These are phyloP conservation scores for Rhynchotus rufescens DNA, from an alignment of 2,797 vertebrate genomes.

Conservation along the genomic window DNA sequence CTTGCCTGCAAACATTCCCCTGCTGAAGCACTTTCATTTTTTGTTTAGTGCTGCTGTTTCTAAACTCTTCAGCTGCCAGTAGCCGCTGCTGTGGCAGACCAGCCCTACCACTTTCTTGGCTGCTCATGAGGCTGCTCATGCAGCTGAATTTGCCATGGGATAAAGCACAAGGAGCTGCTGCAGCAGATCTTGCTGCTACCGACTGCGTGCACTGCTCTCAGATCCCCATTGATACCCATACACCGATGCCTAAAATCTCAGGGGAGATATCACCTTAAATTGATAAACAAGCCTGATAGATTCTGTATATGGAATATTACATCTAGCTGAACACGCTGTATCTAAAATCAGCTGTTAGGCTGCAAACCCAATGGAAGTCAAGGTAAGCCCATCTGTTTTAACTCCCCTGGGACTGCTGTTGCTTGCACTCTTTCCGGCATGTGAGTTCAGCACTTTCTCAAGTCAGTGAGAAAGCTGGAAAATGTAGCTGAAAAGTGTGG, in stretches of 20 bases:
- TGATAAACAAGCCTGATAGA: background rate
- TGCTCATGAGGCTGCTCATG: background rate
- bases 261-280: background rate
- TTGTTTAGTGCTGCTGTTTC: background rate
- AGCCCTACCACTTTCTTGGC: background rate
- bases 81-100: background rate
- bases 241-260: background rate
- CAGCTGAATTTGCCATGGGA: background rate
- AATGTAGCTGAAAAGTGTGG: background rate
- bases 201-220: background rate
- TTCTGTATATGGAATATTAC: background rate
- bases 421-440: background rate
- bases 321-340: background rate
- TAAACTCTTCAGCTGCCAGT: background rate
- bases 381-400: background rate
- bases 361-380: background rate
- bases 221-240: background rate
- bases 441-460: background rate
- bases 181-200: background rate
- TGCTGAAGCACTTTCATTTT: background rate
- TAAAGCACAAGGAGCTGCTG: background rate
- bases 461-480: background rate
- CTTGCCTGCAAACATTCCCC: background rate
- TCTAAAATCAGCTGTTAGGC: background rate
- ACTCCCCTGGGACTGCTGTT: background rate